Evolutionary conservation across 2,888 invertebrate genomes (phyloP).

Genomic region (Aromia moschata): DNA sequence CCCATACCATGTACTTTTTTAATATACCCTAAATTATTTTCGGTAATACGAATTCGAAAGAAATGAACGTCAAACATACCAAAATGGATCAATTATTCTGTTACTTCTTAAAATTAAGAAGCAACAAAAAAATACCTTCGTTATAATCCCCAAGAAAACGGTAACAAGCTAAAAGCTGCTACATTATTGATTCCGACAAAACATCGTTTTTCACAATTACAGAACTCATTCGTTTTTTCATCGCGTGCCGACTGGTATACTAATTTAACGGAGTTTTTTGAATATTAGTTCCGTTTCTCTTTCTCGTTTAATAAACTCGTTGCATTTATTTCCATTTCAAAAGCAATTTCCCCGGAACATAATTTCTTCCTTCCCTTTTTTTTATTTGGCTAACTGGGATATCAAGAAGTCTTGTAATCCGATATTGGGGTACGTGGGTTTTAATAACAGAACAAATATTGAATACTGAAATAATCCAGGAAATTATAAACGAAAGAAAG

Average conservation of each 20-base stretch:
- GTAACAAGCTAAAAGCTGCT: too few species aligned
- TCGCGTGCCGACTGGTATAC: background rate
- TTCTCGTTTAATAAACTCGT: background rate
- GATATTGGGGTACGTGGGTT: background rate
- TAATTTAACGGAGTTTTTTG: background rate
- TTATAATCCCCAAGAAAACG: too few species aligned
- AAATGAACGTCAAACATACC: too few species aligned
- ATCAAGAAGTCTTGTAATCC: background rate
- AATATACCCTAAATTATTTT: too few species aligned
- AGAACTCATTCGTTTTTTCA: background rate
- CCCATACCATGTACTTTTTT: too few species aligned
- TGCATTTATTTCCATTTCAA: background rate
- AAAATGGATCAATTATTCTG: too few species aligned
- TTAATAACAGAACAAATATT: background rate
- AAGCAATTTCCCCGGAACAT: background rate
- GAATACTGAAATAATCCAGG: background rate
- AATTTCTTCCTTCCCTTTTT: background rate
- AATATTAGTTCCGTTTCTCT: background rate
- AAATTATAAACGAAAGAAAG: too few species aligned
- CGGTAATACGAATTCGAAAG: too few species aligned
- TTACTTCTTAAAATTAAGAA: too few species aligned
- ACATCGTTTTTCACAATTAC: background rate
- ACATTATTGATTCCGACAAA: background rate
- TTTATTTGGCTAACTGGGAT: background rate
- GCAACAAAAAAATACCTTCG: too few species aligned